phyloP scores from a whole-genome alignment of 2,113 vertebrate species.

The Esox niger region DNA sequence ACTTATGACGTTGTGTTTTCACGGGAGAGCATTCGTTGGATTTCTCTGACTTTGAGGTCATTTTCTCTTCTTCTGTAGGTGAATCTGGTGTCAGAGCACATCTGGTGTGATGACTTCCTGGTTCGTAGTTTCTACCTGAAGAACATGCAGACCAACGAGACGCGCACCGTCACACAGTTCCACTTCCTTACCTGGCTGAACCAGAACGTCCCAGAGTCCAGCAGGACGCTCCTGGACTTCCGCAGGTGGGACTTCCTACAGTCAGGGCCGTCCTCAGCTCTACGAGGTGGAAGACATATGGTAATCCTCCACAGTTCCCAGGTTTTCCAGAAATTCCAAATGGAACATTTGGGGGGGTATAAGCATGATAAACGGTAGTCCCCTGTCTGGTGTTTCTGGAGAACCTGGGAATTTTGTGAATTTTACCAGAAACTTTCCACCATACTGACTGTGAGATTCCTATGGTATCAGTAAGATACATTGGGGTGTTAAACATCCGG shows the following conservation, averaged over 20 bases:
- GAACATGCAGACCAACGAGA: slow-evolving; percentile 94
- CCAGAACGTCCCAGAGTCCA: slow-evolving; percentile 84
- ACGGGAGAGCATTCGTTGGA: not conserved
- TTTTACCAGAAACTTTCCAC: too few species aligned
- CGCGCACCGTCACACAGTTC: slow-evolving; percentile 95
- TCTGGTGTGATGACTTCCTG: slow-evolving; percentile 98
- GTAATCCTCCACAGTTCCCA: too few species aligned
- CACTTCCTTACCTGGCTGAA: slow-evolving; percentile 97
- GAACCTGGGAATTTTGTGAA: too few species aligned
- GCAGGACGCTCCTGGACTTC: slow-evolving; percentile 91
- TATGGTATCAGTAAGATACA: too few species aligned
- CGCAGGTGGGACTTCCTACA: slow-evolving; percentile 82
- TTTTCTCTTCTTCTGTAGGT: slow-evolving; percentile 74
- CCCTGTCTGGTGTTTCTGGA: too few species aligned
- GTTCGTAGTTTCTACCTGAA: slow-evolving; percentile 98
- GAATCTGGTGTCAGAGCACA: slow-evolving; percentile 95
- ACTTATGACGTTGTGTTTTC: too few species aligned
- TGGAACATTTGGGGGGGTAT: too few species aligned
- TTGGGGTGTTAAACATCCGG: not conserved
- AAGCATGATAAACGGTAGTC: too few species aligned
- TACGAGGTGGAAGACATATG: not conserved
- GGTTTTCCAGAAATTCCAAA: too few species aligned
- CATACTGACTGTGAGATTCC: too few species aligned
- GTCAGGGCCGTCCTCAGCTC: not conserved
- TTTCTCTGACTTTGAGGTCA: not conserved